Evolutionary conservation across 2,888 invertebrate genomes (phyloP).

Genomic region (Coelinius sp.): DNA sequence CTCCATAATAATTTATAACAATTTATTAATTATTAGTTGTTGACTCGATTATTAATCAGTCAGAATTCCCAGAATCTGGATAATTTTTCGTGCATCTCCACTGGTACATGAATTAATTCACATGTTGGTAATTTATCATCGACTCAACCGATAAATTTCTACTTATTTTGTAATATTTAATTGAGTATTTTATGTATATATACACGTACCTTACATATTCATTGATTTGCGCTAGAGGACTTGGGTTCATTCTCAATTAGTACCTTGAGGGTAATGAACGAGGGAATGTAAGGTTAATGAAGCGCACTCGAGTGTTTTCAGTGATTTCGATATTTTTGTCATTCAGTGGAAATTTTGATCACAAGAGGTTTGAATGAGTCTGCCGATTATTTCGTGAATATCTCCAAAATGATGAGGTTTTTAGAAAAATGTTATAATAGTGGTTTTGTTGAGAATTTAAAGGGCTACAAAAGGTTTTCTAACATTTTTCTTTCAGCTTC

Average conservation of each 20-base stretch:
- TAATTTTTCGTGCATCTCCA: not conserved
- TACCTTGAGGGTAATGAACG: not conserved
- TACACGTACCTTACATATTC: not conserved
- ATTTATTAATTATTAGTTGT: constrained; percentile 45
- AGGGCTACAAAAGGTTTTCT: no score
- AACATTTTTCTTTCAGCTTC: no score
- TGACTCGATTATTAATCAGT: constrained; percentile 14
- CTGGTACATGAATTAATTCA: not conserved
- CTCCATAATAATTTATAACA: constrained; percentile 60
- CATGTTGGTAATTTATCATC: not conserved
- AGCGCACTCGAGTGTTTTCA: not conserved
- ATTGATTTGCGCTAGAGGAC: constrained; percentile 5
- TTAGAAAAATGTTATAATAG: not conserved
- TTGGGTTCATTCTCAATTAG: not conserved
- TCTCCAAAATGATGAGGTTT: no score
- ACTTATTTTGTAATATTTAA: constrained; percentile 1
- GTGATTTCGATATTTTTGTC: not conserved
- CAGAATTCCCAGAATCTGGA: not conserved
- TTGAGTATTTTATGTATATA: constrained; percentile 11
- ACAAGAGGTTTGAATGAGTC: not conserved
- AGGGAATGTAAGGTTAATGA: not conserved
- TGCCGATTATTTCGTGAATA: no score
- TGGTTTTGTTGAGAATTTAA: no score
- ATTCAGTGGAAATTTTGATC: not conserved
- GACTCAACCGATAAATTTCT: not conserved